phyloP scores from a whole-genome alignment of 64 coral and sea anemone genomes.

The Stichodactyla mertensii region DNA sequence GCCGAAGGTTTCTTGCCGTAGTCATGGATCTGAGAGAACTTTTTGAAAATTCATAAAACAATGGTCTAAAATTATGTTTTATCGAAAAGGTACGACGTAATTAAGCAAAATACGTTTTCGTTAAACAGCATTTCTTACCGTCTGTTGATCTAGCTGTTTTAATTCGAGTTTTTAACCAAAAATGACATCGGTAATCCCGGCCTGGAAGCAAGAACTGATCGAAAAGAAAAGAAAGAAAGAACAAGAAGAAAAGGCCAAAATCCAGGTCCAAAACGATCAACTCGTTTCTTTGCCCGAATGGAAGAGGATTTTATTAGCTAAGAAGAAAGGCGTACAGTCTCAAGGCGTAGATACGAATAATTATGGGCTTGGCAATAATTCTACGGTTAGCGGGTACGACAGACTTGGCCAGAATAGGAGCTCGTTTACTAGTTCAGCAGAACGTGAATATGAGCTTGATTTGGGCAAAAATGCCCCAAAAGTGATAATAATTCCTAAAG shows the following conservation, averaged over 20 bases:
- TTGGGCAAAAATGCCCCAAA: neutral
- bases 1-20: conserved; percentile 2
- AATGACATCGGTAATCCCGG: conserved; percentile 48
- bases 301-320: conserved; percentile 64
- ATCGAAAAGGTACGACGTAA: neutral
- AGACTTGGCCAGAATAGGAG: conserved; percentile 16
- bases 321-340: conserved; percentile 48
- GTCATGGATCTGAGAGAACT: conserved; percentile 6
- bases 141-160: neutral
- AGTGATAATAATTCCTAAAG: conserved; percentile 9
- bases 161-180: neutral
- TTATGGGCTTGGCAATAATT: conserved; percentile 1
- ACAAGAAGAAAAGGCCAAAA: conserved; percentile 60
- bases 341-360: conserved; percentile 2
- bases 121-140: neutral
- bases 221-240: conserved; percentile 82
- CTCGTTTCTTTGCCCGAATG: conserved; percentile 64
- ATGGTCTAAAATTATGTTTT: neutral
- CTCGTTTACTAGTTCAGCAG: conserved; percentile 4
- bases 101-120: neutral
- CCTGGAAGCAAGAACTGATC: conserved; percentile 84
- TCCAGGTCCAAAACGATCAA: conserved; percentile 38
- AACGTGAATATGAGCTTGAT: neutral
- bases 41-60: neutral
- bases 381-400: conserved; percentile 7